Base-by-base conservation (phyloP, 1,140 invertebrate genomes). In the Aradophagus sp. region DNA sequence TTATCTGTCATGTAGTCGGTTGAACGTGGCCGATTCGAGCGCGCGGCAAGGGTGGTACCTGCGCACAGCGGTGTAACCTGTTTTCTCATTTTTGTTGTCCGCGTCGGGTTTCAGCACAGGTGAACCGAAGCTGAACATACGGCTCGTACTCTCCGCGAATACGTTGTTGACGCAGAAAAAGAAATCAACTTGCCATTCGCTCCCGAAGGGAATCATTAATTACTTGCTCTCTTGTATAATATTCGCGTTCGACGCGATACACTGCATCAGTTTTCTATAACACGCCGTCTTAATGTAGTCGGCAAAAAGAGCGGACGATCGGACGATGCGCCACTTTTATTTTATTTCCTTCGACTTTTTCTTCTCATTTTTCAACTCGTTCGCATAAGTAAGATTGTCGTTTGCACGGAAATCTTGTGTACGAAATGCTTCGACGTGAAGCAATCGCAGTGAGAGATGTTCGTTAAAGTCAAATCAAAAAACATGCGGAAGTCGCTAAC, bases 51-150 rank as follows among this genome's bases (percentile, higher is more conserved):
- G 38, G 48, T 52, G 55, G 53, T 67, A n/a, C n/a, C n/a, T n/a
- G n/a, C n/a, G 20, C 20, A 45, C 72, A 75, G 76, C 68, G 48
- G 74, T 76, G 80, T 82, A 84, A 85, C 83, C 83, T 82, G 83
- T 85, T 77, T 75, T 84, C 78, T 79, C 76, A 83, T 85, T 85
- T 85, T 85, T 85, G 81, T 84, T 79, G 79, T 79, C 74, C 62
- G 72, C 77, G 74, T 81, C 80, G 77, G 75, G 81, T 83, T 83
- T 82, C 76, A 77, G 62, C 70, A 74, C 81, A 85, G 82, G 81
- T 83, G 81, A 83, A 80, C 67, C 70, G 70, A 74, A 68, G 65
- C 65, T 74, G 50, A 80, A 65, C 61, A n/a, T n/a, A 63, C 65
- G 71, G 68, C 2, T 17, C 61, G 69, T 47, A 44, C 44, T 35